phyloP scores from a whole-genome alignment of 2,113 vertebrate species.

The Gopherus flavomarginatus region DNA sequence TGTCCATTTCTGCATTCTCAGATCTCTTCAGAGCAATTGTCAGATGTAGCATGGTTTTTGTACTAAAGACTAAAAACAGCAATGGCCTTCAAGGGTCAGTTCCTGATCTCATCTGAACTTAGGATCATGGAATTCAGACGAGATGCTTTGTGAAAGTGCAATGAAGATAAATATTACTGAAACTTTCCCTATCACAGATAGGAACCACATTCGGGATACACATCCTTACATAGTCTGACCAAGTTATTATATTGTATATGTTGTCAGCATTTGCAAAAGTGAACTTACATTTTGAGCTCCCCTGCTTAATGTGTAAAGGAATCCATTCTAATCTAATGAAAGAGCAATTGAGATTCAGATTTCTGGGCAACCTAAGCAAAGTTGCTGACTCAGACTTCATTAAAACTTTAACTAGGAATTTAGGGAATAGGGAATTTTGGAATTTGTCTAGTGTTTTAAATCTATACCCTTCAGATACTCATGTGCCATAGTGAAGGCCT shows the following conservation, averaged over 20 bases:
- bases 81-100: neutral
- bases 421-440: neutral
- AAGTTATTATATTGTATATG: too few species aligned
- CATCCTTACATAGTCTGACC: neutral
- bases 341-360: neutral
- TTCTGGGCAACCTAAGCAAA: neutral
- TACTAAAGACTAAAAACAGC: neutral
- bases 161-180: neutral
- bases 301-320: constrained; percentile 20
- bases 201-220: neutral
- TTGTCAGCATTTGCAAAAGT: neutral
- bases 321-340: constrained; percentile 40
- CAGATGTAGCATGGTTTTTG: neutral
- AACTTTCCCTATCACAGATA: neutral
- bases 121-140: neutral
- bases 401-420: constrained; percentile 18
- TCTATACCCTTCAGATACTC: constrained; percentile 33
- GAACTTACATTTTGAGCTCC: constrained; percentile 10
- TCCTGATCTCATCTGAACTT: neutral
- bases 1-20: neutral
- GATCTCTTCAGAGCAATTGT: neutral
- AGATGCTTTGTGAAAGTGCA: neutral
- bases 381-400: constrained; percentile 17
- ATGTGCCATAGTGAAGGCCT: constrained; percentile 28
- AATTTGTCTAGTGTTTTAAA: constrained; percentile 43